Conservation (phyloP, 1,140 invertebrate genomes). For the Pseudomyrmex sp. region DNA sequence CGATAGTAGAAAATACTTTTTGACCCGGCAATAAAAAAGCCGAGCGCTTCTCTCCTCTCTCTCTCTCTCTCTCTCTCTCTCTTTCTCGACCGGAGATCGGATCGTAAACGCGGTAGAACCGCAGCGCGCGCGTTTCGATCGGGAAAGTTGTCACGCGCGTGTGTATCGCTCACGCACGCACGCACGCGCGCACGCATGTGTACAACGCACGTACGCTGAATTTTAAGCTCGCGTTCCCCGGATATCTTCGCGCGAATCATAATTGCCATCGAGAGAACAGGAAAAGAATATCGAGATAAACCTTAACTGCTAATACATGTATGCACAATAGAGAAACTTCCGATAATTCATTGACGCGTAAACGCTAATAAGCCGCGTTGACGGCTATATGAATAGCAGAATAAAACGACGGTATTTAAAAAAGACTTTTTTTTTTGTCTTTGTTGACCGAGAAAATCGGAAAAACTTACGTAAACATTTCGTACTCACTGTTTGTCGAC, state of each 20-base stretch:
- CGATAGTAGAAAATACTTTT: conserved; percentile 60
- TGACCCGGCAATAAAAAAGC: conserved; percentile 50
- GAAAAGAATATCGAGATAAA: conserved; percentile 29
- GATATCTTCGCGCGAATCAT: conserved; percentile 7
- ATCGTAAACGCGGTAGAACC: conserved; percentile 50
- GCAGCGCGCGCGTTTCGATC: conserved; percentile 16
- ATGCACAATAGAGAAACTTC: not conserved
- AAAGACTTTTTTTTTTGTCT: too few species aligned
- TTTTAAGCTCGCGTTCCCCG: conserved; percentile 5
- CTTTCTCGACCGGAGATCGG: not conserved
- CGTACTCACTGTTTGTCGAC: not conserved
- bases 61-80: too few species aligned
- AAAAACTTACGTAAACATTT: not conserved
- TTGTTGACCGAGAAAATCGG: too few species aligned
- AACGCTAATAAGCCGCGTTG: conserved; percentile 9
- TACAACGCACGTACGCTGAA: not conserved
- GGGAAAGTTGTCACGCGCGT: not conserved
- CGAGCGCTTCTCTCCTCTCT: conserved; percentile 19
- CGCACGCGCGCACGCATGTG: not conserved
- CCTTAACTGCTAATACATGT: conserved; percentile 2
- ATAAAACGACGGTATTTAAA: not conserved
- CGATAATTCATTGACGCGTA: not conserved
- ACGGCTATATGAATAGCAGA: not conserved
- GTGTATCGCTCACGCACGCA: not conserved
- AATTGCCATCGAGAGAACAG: conserved; percentile 5